Evolutionary conservation across 1,140 invertebrate genomes (phyloP).

Genomic region (Atta texana): DNA sequence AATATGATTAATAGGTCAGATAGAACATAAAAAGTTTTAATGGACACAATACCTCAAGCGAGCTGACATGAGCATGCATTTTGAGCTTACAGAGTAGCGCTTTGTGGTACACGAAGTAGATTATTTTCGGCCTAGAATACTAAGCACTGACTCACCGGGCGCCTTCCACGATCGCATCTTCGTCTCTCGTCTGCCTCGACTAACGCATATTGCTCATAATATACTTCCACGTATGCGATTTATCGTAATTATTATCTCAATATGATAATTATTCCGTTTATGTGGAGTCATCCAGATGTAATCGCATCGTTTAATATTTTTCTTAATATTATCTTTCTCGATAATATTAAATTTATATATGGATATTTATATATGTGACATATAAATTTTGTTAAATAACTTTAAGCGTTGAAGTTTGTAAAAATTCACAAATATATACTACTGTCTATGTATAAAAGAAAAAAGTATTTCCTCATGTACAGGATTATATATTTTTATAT

Average conservation of each 20-base stretch:
- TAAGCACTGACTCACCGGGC: constrained; percentile 69
- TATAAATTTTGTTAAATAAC: neutral
- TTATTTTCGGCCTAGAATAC: constrained; percentile 77
- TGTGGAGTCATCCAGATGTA: neutral
- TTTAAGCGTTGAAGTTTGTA: neutral
- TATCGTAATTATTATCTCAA: neutral
- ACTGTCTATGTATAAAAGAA: neutral
- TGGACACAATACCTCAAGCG: constrained; percentile 31
- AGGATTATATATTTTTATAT: neutral
- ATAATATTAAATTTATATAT: neutral
- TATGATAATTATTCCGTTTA: neutral
- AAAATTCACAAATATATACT: neutral
- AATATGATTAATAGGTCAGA: constrained; percentile 12
- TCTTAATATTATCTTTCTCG: neutral
- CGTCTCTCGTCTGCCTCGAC: constrained; percentile 16
- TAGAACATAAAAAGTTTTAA: constrained; percentile 36
- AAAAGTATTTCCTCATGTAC: neutral
- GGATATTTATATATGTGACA: neutral
- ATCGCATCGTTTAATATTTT: neutral
- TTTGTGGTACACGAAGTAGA: constrained; percentile 66
- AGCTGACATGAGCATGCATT: constrained; percentile 23
- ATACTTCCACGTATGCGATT: constrained; percentile 7
- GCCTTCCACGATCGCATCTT: constrained; percentile 44
- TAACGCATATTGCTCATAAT: constrained; percentile 40
- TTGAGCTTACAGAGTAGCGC: constrained; percentile 52